These are phyloP conservation scores for Eutolmus rufibarbis DNA, from an alignment of 2,888 invertebrate species.

Conservation along the genomic window DNA sequence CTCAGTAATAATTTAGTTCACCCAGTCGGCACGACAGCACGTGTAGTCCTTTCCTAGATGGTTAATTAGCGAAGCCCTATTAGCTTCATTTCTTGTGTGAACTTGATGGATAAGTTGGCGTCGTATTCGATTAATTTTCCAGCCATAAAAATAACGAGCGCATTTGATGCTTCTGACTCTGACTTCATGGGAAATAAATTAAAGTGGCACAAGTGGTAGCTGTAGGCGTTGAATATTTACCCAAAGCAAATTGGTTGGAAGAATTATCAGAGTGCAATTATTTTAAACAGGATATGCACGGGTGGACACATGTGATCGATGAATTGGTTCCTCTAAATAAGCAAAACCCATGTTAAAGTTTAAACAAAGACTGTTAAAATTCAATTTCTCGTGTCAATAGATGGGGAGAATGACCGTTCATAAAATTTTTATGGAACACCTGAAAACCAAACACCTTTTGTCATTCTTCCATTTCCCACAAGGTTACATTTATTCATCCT, in stretches of 20 bases:
- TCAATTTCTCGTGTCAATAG: not conserved
- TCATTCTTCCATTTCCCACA: not conserved
- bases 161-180: not conserved
- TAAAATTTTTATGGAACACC: not conserved
- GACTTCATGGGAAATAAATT: not conserved
- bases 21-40: not conserved
- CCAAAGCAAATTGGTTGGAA: not conserved
- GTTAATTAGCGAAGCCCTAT: conserved; percentile 11
- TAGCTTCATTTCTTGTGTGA: conserved; percentile 4
- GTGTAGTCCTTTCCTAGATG: not conserved
- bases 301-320: not conserved
- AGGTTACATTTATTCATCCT: not conserved
- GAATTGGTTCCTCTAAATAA: not conserved
- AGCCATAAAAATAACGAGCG: not conserved
- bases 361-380: not conserved
- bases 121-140: conserved; percentile 10
- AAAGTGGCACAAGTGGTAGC: not conserved
- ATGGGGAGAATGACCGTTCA: not conserved
- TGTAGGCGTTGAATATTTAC: not conserved
- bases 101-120: conserved; percentile 6
- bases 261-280: not conserved
- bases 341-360: not conserved
- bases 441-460: not conserved
- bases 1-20: conserved; percentile 11
- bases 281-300: not conserved